Conservation (phyloP, 1,140 invertebrate genomes). For the Himalopsyche phryganea region DNA sequence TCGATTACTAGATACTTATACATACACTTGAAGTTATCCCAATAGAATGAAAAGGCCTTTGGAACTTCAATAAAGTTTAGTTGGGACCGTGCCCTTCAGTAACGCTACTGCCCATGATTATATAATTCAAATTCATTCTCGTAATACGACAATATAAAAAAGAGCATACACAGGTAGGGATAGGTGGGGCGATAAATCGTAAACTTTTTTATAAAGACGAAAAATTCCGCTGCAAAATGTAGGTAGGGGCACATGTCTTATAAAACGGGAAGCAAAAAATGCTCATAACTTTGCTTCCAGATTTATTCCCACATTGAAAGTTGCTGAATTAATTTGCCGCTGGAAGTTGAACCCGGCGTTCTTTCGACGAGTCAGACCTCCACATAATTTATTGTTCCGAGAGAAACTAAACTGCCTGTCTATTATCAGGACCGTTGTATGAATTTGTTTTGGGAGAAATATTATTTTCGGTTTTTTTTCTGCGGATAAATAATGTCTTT, state of each 20-base stretch:
- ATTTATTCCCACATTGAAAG: constrained; percentile 35
- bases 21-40: no score
- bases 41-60: no score
- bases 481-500: no score
- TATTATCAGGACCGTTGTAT: constrained; percentile 30
- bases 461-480: no score
- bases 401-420: constrained; percentile 33
- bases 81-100: no score
- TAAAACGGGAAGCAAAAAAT: constrained; percentile 22
- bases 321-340: constrained; percentile 34
- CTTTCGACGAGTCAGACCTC: constrained; percentile 18
- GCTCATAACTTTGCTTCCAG: constrained; percentile 32
- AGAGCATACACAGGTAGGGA: not conserved
- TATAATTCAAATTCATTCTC: no score
- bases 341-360: constrained; percentile 16
- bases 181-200: constrained; percentile 24
- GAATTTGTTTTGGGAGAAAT: constrained; percentile 1
- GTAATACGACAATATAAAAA: no score
- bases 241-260: constrained; percentile 27
- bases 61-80: no score
- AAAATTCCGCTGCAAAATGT: constrained; percentile 23
- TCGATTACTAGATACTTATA: no score
- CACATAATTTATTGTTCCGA: constrained; percentile 32
- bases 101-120: no score
- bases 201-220: constrained; percentile 34